Evolutionary conservation across 2,797 vertebrate species (phyloP).

Genomic region (Anolis apletophallus): DNA sequence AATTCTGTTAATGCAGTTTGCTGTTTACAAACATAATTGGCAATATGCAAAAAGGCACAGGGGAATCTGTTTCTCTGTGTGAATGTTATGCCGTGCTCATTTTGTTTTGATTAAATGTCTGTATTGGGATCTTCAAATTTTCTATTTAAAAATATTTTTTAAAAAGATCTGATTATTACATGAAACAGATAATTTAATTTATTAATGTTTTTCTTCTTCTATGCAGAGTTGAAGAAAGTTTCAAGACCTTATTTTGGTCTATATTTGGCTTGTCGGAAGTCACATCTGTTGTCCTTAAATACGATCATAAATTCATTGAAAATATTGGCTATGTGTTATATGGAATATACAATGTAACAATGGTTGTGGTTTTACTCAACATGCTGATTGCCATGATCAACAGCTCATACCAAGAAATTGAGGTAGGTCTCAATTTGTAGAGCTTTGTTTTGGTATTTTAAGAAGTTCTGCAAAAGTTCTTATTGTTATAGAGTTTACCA

Average conservation of each 20-base stretch:
- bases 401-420: conserved; percentile 97
- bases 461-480: neutral
- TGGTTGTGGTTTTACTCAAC: conserved; percentile 98
- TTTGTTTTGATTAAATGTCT: conserved; percentile 1
- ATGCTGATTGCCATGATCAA: conserved; percentile 99
- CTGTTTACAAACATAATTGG: neutral
- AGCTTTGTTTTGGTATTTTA: neutral
- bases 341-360: conserved; percentile 98
- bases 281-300: conserved; percentile 95
- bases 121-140: neutral
- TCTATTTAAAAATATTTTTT: neutral
- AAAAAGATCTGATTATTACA: neutral
- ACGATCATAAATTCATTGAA: conserved; percentile 90
- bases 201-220: conserved; percentile 38
- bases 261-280: conserved; percentile 98
- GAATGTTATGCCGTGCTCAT: neutral
- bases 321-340: conserved; percentile 94
- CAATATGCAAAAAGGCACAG: neutral
- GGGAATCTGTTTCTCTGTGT: neutral
- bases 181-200: conserved; percentile 23
- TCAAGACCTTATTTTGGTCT: conserved; percentile 90
- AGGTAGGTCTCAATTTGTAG: conserved; percentile 79
- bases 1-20: neutral
- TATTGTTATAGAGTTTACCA: neutral
- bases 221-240: conserved; percentile 95